Evolutionary conservation across 2,888 invertebrate species (phyloP).

Genomic region (Cryptocephalus moraei): DNA sequence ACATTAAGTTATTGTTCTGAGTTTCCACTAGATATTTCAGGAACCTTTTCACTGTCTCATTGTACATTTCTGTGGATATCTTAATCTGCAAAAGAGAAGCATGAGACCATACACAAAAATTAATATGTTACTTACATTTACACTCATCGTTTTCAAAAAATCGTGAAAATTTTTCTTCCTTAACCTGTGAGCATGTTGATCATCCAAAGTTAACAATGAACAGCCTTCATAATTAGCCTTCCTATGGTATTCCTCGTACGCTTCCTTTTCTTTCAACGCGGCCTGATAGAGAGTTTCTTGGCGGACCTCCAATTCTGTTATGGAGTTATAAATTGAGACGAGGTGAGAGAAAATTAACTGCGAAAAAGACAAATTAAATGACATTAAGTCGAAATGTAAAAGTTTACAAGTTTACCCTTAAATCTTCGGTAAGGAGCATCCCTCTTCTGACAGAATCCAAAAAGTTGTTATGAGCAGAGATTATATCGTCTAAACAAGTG

Average conservation of each 20-base stretch:
- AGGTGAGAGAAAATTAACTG: constrained; percentile 51
- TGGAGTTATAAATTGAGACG: constrained; percentile 70
- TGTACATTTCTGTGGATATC: constrained; percentile 55
- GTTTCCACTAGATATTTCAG: constrained; percentile 74
- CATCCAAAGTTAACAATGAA: constrained; percentile 49
- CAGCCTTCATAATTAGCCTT: constrained; percentile 34
- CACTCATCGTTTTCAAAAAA: constrained; percentile 45
- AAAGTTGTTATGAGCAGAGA: constrained; percentile 76
- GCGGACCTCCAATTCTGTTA: constrained; percentile 62
- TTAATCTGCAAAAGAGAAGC: constrained; percentile 38
- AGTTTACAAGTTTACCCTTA: constrained; percentile 40
- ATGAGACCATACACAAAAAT: too few species aligned
- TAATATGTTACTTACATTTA: constrained; percentile 25
- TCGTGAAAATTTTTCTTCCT: constrained; percentile 52
- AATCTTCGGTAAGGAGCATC: constrained; percentile 70
- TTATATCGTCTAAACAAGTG: constrained; percentile 75
- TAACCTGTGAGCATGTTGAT: constrained; percentile 49
- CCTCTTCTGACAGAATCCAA: constrained; percentile 71
- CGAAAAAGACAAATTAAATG: background rate
- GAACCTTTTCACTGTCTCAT: constrained; percentile 79
- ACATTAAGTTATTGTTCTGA: constrained; percentile 76
- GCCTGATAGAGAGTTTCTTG: constrained; percentile 59
- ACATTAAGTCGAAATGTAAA: background rate
- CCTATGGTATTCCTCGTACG: constrained; percentile 44
- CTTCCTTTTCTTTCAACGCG: constrained; percentile 35